Percentiles rank a stretch among this genome's conserved stretches.
Conservation (phyloP, 2,797 vertebrate genomes). For the Cetoscarus ocellatus region DNA sequence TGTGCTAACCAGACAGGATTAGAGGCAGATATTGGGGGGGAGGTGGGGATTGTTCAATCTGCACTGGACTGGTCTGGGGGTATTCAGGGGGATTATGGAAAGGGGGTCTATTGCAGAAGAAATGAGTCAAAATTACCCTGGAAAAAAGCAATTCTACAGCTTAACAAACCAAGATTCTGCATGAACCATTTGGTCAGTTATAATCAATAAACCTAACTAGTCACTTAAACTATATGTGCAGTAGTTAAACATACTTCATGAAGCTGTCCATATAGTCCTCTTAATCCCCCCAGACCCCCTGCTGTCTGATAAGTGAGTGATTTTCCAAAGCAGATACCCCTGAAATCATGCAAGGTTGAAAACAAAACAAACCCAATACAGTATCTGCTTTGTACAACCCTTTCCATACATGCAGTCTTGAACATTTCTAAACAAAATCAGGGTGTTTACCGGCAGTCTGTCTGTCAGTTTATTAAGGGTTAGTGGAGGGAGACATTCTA, state of each 20-base stretch:
- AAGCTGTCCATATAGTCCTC: slow-evolving; percentile 59
- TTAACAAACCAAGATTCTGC: slow-evolving; percentile 5
- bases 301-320: slow-evolving; percentile 47
- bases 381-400: no score
- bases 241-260: slow-evolving; percentile 15
- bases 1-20: slow-evolving; percentile 74
- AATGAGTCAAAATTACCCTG: slow-evolving; percentile 40
- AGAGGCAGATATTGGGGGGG: slow-evolving; percentile 50
- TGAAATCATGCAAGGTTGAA: slow-evolving; percentile 41
- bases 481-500: no score
- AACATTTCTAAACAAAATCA: no score
- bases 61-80: slow-evolving; percentile 51
- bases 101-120: slow-evolving; percentile 30
- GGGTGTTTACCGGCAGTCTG: no score
- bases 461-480: no score
- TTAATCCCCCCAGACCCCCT: slow-evolving; percentile 62
- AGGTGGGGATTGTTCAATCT: slow-evolving; percentile 31
- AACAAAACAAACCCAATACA: no score
- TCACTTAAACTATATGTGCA: slow-evolving; percentile 10
- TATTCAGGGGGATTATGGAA: slow-evolving; percentile 61
- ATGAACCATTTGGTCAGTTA: neutral
- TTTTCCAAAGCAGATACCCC: slow-evolving; percentile 59
- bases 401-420: no score
- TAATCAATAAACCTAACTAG: neutral
- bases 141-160: slow-evolving; percentile 9